Percentiles rank a stretch among this genome's conserved stretches.
Evolutionary conservation across 2,797 vertebrate species (phyloP).

Genomic region (Myotis findleyi): DNA sequence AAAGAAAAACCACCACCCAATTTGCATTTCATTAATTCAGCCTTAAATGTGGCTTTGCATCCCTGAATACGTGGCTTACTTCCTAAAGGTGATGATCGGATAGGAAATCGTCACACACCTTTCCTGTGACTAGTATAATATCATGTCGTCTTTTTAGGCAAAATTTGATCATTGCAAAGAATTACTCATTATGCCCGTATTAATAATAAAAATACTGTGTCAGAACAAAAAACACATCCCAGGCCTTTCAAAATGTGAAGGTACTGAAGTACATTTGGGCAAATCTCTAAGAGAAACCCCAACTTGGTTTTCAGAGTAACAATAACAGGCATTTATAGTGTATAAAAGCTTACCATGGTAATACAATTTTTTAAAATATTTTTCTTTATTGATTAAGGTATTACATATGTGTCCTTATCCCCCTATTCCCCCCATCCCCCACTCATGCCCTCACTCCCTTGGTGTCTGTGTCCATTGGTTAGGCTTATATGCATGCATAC

Average conservation of each 20-base stretch:
- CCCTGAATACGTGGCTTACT: neutral
- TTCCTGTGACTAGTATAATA: neutral
- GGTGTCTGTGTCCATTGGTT: too few relatives aligned
- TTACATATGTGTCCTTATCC: too few relatives aligned
- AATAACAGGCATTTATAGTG: neutral
- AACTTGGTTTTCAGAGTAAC: constrained; percentile 31
- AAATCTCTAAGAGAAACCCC: neutral
- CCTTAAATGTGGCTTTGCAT: constrained; percentile 22
- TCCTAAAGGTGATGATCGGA: neutral
- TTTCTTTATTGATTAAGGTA: too few relatives aligned
- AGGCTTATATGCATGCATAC: too few relatives aligned
- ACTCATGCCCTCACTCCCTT: too few relatives aligned
- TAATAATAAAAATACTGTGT: constrained; percentile 50
- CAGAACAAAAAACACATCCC: neutral
- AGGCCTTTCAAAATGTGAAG: constrained; percentile 30
- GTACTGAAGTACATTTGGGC: neutral
- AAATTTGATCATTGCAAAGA: neutral
- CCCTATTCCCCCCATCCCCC: too few relatives aligned
- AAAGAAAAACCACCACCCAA: constrained; percentile 62
- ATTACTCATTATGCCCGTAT: neutral
- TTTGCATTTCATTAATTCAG: constrained; percentile 71
- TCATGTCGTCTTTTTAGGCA: neutral
- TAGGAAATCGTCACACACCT: neutral
- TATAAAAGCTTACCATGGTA: neutral
- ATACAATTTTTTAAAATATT: neutral